A percentile compares a stretch with the other conserved stretches of the same genome.
These are phyloP conservation scores for Stramonita haemastoma DNA, from an alignment of 2,888 invertebrate species.

Conservation along the genomic window DNA sequence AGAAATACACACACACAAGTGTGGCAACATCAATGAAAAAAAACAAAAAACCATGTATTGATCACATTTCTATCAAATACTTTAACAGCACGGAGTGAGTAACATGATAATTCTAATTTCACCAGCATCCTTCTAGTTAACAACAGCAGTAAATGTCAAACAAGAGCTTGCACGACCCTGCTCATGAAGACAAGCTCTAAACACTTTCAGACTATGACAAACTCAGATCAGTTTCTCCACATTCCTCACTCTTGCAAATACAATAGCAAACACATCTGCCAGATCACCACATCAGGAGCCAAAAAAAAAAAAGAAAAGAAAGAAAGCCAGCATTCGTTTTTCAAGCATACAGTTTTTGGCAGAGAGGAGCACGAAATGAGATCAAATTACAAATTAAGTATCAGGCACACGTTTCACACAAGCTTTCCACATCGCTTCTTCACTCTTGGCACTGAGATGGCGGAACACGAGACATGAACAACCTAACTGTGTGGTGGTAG, in stretches of 20 bases:
- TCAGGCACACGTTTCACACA: not conserved
- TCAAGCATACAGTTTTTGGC: not conserved
- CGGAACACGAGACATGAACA: not conserved
- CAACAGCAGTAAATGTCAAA: constrained; percentile 1
- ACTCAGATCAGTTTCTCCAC: not conserved
- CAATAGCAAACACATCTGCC: not conserved
- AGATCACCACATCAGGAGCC: not conserved
- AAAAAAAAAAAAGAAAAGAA: not conserved
- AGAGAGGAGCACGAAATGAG: not conserved
- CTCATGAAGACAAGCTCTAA: not conserved
- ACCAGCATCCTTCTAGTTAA: not conserved
- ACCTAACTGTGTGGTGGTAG: not conserved
- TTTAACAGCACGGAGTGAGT: not conserved
- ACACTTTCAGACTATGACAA: not conserved
- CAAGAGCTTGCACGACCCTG: not conserved
- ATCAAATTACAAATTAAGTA: not conserved
- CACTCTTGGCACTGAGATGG: constrained; percentile 14
- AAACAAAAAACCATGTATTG: not conserved
- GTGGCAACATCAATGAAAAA: not conserved
- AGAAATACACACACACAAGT: not conserved
- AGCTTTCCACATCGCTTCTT: not conserved
- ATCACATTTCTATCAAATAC: not conserved
- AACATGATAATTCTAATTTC: not conserved
- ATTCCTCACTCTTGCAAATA: not conserved
- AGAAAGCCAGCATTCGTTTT: not conserved